Base-by-base conservation (phyloP, 2,797 vertebrate genomes). In the Peromyscus melanophrys region DNA sequence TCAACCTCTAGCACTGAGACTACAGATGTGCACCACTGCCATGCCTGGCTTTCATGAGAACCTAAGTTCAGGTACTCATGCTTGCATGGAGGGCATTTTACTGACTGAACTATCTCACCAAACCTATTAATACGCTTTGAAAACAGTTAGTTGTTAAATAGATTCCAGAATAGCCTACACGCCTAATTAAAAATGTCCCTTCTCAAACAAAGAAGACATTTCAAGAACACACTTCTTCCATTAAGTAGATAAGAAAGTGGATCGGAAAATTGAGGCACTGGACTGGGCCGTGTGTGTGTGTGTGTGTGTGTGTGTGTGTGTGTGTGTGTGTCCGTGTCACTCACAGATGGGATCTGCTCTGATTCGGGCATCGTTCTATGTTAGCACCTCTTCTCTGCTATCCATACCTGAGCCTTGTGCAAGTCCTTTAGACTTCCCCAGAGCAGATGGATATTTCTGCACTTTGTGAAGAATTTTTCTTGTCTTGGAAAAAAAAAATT, bases 141-240 rank as follows among this genome's bases (percentile, higher is more conserved):
- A 89, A 27, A 95, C 55, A 55, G 14, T 55, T 40, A 92, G 57
- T 9, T 63, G 31, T 40, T 71, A 77, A 95, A 65, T 90, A 52
- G 89, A 96, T 76, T 84, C 65, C 19, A 84, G 88, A 89, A 81
- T 84, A 90, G 27, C 81, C 84, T 21, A 94, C 27, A 75, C 10
- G 61, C 27, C 40, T 11, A 59, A 75, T 78, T 40, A 86, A 92
- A 34, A 92, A 25, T 25, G 40, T 93, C 31, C 40, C n/a, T 94
- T 67, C 92, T 84, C n/a, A 76, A 76, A 19, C 69, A 27, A 97
- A n/a, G 37, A 97, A n/a, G 49, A 92, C 88, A 82, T 73, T 90
- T 83, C 31, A 93, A 92, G n/a, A 97, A 89, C 37, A 91, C 6
- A 94, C 69, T 94, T 92, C 46, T 86, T 92, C 27, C 14, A 83